phyloP scores from a whole-genome alignment of 2,113 vertebrate species.

The Elaphurus davidianus region DNA sequence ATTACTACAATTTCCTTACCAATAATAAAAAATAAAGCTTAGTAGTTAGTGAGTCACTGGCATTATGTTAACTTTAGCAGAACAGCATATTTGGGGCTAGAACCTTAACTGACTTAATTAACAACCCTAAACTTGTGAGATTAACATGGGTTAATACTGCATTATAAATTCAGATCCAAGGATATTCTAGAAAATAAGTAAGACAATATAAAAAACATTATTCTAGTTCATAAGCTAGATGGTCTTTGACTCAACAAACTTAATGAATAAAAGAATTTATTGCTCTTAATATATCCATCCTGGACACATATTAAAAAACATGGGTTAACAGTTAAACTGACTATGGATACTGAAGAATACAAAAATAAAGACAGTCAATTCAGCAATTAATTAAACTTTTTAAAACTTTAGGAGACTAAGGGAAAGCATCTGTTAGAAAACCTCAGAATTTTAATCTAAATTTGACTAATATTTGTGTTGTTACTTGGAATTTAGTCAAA shows the following conservation, averaged over 20 bases:
- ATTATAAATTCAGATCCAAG: neutral
- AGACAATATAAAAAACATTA: neutral
- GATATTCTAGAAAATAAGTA: constrained; percentile 5
- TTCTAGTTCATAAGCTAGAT: neutral
- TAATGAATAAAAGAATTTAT: neutral
- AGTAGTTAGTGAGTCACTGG: neutral
- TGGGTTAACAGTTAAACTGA: neutral
- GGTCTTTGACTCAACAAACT: neutral
- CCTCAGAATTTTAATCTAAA: constrained; percentile 8
- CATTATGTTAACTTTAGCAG: constrained; percentile 14
- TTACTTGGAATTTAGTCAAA: constrained; percentile 23
- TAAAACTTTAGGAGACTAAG: constrained; percentile 11
- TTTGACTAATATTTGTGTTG: neutral
- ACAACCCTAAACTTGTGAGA: neutral
- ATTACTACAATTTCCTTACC: neutral
- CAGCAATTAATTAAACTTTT: neutral
- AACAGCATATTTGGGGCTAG: neutral
- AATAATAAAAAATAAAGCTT: neutral
- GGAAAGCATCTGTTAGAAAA: neutral
- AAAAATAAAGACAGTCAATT: constrained; percentile 30
- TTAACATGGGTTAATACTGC: constrained; percentile 26
- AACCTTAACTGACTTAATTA: neutral
- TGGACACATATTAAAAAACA: constrained; percentile 7
- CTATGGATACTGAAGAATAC: neutral
- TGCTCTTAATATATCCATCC: neutral